A percentile compares a stretch with the other conserved stretches of the same genome.
Evolutionary conservation across 2,113 vertebrate species (phyloP).

Genomic region (Semicossyphus pulcher): DNA sequence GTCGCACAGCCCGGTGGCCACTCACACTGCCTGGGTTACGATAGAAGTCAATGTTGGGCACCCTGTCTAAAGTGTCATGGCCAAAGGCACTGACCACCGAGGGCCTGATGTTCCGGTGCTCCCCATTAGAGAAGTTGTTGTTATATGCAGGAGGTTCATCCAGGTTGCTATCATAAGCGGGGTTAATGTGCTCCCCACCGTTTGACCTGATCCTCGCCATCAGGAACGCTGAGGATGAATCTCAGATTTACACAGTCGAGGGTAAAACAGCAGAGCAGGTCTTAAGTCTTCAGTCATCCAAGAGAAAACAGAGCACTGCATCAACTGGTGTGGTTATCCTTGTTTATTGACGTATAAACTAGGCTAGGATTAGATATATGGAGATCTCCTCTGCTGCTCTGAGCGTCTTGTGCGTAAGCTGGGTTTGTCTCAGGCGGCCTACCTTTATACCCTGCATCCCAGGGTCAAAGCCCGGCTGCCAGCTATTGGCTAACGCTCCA

Average conservation of each 20-base stretch:
- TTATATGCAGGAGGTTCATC: slow-evolving; percentile 89
- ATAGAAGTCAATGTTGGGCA: slow-evolving; percentile 96
- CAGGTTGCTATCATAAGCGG: slow-evolving; percentile 68
- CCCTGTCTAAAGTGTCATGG: slow-evolving; percentile 93
- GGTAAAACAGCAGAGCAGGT: slow-evolving; percentile 12
- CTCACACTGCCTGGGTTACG: slow-evolving; percentile 94
- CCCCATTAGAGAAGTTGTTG: slow-evolving; percentile 82
- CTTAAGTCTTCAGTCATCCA: slow-evolving; percentile 54
- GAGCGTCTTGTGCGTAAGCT: slow-evolving; percentile 37
- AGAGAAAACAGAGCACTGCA: slow-evolving; percentile 10
- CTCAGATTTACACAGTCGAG: slow-evolving; percentile 45
- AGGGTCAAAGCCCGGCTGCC: slow-evolving; percentile 48
- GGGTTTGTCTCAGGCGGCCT: slow-evolving; percentile 17
- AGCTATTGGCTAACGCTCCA: slow-evolving; percentile 75
- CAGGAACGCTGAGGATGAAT: slow-evolving; percentile 18
- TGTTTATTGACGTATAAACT: slow-evolving; percentile 19
- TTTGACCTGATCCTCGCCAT: slow-evolving; percentile 75
- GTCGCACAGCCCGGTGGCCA: slow-evolving; percentile 89
- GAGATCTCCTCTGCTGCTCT: slow-evolving; percentile 15
- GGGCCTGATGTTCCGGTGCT: slow-evolving; percentile 82
- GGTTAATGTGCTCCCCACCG: slow-evolving; percentile 70
- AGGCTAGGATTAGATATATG: neutral
- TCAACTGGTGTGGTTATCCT: slow-evolving; percentile 23
- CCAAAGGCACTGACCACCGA: slow-evolving; percentile 91
- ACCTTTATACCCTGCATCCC: slow-evolving; percentile 75